A percentile compares a stretch with the other conserved stretches of the same genome.
Conservation (phyloP, 2,888 invertebrate species). For the Acrocyrtus sp. region DNA sequence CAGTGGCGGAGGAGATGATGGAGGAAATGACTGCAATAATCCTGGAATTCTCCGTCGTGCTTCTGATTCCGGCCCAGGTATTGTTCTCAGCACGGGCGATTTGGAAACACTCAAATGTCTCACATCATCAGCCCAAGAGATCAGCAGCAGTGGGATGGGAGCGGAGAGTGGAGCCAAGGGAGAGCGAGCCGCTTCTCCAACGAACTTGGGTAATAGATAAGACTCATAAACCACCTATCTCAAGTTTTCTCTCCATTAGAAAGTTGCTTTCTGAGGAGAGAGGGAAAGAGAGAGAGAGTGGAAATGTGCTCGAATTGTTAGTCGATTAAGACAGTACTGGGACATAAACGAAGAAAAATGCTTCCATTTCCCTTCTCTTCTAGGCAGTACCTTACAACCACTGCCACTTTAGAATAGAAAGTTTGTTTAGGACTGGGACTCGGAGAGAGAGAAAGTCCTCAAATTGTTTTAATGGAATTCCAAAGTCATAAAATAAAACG, state of each 20-base stretch:
- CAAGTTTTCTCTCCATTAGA: no score
- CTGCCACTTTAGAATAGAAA: no score
- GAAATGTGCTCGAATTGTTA: no score
- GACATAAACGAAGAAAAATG: no score
- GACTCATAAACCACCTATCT: no score
- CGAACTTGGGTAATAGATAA: slow-evolving; percentile 52
- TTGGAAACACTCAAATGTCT: slow-evolving; percentile 61
- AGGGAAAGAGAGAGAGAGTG: no score
- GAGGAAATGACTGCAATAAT: slow-evolving; percentile 57
- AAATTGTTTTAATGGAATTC: slow-evolving; percentile 34
- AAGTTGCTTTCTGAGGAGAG: no score
- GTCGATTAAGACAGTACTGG: no score
- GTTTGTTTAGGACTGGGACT: no score
- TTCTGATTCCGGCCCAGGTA: slow-evolving; percentile 36
- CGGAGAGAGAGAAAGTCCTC: no score
- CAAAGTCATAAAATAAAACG: slow-evolving; percentile 29
- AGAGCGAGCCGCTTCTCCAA: slow-evolving; percentile 35
- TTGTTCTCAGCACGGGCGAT: slow-evolving; percentile 54
- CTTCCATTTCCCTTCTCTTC: no score
- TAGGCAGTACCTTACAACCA: no score
- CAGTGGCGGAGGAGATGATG: slow-evolving; percentile 33
- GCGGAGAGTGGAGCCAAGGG: slow-evolving; percentile 18
- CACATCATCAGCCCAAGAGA: slow-evolving; percentile 62
- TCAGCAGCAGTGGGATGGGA: slow-evolving; percentile 43
- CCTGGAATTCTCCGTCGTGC: slow-evolving; percentile 35